These are phyloP conservation scores for Columbina picui DNA, from an alignment of 2,113 vertebrate genomes.

Conservation along the genomic window DNA sequence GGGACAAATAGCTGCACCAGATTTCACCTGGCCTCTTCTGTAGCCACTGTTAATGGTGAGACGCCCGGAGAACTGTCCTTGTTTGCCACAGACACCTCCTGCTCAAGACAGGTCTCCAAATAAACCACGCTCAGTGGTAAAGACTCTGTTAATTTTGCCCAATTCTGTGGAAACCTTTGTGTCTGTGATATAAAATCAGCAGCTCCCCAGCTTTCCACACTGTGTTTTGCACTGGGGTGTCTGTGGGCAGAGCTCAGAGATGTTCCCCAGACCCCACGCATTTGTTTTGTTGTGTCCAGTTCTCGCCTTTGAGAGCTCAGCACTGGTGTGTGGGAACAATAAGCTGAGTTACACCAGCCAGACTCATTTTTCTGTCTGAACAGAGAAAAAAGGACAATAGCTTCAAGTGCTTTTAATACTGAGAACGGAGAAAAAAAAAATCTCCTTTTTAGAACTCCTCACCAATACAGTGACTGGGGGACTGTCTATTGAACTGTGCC, in stretches of 20 bases:
- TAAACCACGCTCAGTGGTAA: accelerated
- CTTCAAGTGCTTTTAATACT: not conserved
- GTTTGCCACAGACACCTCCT: not conserved
- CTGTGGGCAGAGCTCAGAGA: not conserved
- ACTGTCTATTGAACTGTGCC: not conserved
- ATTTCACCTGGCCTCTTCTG: not conserved
- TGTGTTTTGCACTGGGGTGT: no score
- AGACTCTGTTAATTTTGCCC: accelerated
- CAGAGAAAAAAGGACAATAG: not conserved
- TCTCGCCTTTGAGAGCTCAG: not conserved
- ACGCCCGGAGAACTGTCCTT: not conserved
- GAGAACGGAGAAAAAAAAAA: not conserved
- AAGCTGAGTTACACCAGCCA: not conserved
- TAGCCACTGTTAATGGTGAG: not conserved
- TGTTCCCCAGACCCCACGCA: accelerated
- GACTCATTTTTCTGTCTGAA: accelerated
- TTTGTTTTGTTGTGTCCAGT: not conserved
- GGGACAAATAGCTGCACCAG: not conserved
- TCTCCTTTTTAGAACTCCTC: not conserved
- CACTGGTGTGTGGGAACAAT: not conserved
- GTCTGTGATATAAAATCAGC: accelerated
- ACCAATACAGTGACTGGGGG: no score
- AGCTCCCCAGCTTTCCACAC: not conserved
- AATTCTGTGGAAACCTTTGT: not conserved
- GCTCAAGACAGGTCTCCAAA: not conserved